phyloP scores from a whole-genome alignment of 2,113 vertebrate genomes.

The Cyphomyrus plagiostoma region DNA sequence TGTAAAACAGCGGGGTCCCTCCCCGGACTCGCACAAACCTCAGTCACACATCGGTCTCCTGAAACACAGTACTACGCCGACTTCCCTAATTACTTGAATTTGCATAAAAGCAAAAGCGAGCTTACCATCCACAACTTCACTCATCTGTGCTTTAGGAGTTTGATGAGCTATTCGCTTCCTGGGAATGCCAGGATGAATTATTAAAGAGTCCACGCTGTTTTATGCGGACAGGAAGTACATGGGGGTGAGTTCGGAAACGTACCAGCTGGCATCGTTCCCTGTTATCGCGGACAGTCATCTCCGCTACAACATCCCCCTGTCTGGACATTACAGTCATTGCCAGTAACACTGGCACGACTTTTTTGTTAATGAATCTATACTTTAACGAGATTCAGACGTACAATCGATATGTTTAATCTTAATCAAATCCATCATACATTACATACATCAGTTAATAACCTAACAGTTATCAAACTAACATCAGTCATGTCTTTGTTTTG shows the following conservation, averaged over 20 bases:
- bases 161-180: constrained; percentile 20
- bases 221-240: background rate
- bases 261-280: background rate
- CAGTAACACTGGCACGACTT: background rate
- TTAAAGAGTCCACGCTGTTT: constrained; percentile 18
- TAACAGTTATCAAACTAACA: background rate
- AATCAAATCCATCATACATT: background rate
- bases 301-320: background rate
- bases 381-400: background rate
- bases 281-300: background rate
- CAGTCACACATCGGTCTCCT: background rate
- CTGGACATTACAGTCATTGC: background rate
- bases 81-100: background rate
- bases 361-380: background rate
- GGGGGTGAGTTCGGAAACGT: background rate
- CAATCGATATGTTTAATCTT: background rate
- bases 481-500: background rate
- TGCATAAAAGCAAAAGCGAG: background rate
- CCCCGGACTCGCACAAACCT: background rate
- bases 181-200: constrained; percentile 18
- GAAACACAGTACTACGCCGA: background rate
- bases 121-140: background rate
- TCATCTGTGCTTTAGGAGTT: background rate
- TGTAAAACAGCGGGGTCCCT: background rate
- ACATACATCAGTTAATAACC: constrained; percentile 13